Evolutionary conservation across 2,888 invertebrate genomes (phyloP).

Genomic region (Carterocephalus palaemon): DNA sequence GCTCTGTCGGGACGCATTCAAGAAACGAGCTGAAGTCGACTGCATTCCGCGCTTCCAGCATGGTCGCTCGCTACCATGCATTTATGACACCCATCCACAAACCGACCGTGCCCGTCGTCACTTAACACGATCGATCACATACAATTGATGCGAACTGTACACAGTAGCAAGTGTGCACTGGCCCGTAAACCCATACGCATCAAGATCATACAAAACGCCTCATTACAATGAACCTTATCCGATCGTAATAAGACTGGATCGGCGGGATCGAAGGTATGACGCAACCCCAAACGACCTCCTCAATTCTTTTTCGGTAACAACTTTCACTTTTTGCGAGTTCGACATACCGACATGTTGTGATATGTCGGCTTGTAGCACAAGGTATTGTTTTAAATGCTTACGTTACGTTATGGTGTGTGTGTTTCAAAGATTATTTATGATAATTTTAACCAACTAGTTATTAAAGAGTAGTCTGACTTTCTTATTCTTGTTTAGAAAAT

Average conservation of each 20-base stretch:
- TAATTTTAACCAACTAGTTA: no score
- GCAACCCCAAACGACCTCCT: constrained; percentile 49
- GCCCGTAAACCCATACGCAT: no score
- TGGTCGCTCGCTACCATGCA: no score
- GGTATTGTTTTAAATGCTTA: constrained; percentile 20
- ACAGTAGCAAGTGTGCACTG: no score
- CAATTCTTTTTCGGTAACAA: constrained; percentile 51
- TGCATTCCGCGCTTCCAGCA: no score
- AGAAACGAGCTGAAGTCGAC: no score
- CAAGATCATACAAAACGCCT: not conserved
- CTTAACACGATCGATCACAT: no score
- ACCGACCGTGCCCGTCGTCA: constrained; percentile 8
- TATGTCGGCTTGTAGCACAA: constrained; percentile 24
- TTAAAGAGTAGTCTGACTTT: no score
- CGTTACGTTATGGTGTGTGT: constrained; percentile 1
- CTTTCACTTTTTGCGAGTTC: constrained; percentile 54
- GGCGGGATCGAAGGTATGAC: constrained; percentile 34
- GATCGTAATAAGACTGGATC: constrained; percentile 6
- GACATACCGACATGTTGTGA: constrained; percentile 31
- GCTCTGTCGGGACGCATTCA: no score
- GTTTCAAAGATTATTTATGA: no score
- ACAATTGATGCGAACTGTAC: no score
- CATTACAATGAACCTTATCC: constrained; percentile 6
- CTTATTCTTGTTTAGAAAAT: no score
- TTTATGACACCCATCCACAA: not conserved